phyloP scores from a whole-genome alignment of 2,888 invertebrate genomes.

The Eupelmus urozonus region DNA sequence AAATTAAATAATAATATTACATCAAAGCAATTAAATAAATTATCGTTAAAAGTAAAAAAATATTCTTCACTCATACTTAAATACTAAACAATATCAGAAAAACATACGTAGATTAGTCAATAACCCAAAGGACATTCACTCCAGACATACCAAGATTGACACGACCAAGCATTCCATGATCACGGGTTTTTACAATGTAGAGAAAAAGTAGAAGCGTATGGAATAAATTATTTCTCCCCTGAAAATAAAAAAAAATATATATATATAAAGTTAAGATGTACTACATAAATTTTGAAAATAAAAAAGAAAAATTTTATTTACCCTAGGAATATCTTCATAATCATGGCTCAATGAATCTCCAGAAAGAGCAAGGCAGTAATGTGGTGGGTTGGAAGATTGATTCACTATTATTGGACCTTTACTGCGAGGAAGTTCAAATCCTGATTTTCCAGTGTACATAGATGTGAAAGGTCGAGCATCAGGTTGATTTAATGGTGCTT shows the following conservation, averaged over 20 bases:
- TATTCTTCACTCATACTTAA: conserved; percentile 1
- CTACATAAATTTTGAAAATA: neutral
- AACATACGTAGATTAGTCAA: conserved; percentile 76
- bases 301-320: conserved; percentile 67
- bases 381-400: conserved; percentile 84
- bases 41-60: conserved; percentile 18
- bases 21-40: conserved; percentile 22
- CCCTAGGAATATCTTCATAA: conserved; percentile 85
- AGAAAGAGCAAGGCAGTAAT: conserved; percentile 82
- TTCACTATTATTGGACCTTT: conserved; percentile 81
- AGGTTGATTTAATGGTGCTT: conserved; percentile 83
- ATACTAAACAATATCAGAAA: conserved; percentile 17
- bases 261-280: neutral
- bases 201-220: conserved; percentile 91
- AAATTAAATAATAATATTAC: conserved; percentile 10
- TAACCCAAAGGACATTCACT: conserved; percentile 91
- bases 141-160: conserved; percentile 88
- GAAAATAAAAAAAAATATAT: conserved; percentile 68
- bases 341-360: conserved; percentile 76
- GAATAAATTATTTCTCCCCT: conserved; percentile 93
- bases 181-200: conserved; percentile 85
- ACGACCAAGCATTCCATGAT: conserved; percentile 87
- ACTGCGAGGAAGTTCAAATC: conserved; percentile 78
- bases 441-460: conserved; percentile 73
- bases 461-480: conserved; percentile 84